phyloP scores from a whole-genome alignment of 2,113 vertebrate species.

The Saguinus imperator region DNA sequence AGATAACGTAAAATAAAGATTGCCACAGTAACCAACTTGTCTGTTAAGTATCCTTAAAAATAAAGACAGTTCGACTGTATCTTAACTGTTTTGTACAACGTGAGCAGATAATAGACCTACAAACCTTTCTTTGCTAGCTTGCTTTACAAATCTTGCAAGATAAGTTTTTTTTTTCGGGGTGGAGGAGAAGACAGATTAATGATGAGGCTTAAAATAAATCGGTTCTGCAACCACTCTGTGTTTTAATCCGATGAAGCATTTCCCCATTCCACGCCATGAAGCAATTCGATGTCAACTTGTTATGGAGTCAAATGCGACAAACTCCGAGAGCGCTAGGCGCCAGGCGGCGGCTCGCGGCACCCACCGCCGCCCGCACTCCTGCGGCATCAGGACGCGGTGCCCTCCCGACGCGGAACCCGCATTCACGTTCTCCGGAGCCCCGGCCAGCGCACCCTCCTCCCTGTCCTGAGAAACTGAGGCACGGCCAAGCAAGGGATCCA shows the following conservation, averaged over 20 bases:
- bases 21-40: conserved; percentile 62
- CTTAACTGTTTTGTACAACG: neutral
- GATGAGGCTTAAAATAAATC: conserved; percentile 35
- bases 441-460: too few relatives aligned
- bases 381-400: conserved; percentile 1
- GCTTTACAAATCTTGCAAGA: conserved; percentile 18
- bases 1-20: conserved; percentile 44
- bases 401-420: neutral
- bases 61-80: neutral
- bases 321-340: conserved; percentile 42
- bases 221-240: neutral
- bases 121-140: neutral
- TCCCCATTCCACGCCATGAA: conserved; percentile 30
- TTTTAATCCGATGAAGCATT: conserved; percentile 32
- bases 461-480: conserved; percentile 51
- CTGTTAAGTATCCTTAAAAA: conserved; percentile 46
- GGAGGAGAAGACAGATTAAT: neutral
- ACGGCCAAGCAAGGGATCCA: neutral
- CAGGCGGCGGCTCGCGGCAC: conserved; percentile 43
- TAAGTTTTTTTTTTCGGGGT: neutral
- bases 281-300: conserved; percentile 70
- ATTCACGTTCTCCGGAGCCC: neutral
- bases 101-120: neutral
- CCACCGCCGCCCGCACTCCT: conserved; percentile 15
- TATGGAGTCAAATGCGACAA: conserved; percentile 72